Evolutionary conservation across 2,888 invertebrate genomes (phyloP).

Genomic region (Micoletzkya japonica): DNA sequence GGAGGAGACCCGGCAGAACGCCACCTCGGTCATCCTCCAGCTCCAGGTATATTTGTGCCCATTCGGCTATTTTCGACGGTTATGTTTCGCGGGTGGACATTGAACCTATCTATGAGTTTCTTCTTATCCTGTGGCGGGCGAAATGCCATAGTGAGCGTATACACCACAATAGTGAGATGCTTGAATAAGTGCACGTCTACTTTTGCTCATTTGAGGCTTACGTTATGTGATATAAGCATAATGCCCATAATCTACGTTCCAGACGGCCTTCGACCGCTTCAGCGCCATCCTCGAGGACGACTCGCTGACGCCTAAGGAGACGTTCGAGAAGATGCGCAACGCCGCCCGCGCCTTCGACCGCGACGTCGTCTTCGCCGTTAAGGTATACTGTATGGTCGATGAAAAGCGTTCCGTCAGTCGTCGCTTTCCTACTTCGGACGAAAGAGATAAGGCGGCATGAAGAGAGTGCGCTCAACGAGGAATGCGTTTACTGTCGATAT

Average conservation of each 20-base stretch:
- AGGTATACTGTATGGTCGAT: too few relatives aligned
- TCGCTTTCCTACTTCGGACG: too few relatives aligned
- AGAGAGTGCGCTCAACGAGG: too few relatives aligned
- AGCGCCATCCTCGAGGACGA: conserved; percentile 18
- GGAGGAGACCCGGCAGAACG: conserved; percentile 11
- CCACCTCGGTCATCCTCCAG: conserved; percentile 16
- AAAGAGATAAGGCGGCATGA: too few relatives aligned
- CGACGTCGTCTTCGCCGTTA: conserved; percentile 10
- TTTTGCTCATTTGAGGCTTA: background rate
- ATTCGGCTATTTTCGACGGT: background rate
- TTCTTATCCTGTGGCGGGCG: too few relatives aligned
- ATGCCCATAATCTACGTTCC: background rate
- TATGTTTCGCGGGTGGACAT: background rate
- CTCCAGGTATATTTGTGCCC: conserved; percentile 1
- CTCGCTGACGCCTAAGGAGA: conserved; percentile 10
- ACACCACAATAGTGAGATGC: too few relatives aligned
- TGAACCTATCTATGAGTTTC: too few relatives aligned
- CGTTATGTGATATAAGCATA: background rate
- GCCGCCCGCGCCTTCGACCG: conserved; percentile 15
- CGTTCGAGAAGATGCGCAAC: conserved; percentile 18
- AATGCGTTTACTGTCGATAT: background rate
- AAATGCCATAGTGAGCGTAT: too few relatives aligned
- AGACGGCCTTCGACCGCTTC: conserved; percentile 24
- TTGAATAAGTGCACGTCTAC: too few relatives aligned
- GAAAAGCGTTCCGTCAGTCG: too few relatives aligned